Percentiles rank a stretch among this genome's conserved stretches.
Conservation (phyloP, 2,113 vertebrate species). For the Hydropotes inermis region DNA sequence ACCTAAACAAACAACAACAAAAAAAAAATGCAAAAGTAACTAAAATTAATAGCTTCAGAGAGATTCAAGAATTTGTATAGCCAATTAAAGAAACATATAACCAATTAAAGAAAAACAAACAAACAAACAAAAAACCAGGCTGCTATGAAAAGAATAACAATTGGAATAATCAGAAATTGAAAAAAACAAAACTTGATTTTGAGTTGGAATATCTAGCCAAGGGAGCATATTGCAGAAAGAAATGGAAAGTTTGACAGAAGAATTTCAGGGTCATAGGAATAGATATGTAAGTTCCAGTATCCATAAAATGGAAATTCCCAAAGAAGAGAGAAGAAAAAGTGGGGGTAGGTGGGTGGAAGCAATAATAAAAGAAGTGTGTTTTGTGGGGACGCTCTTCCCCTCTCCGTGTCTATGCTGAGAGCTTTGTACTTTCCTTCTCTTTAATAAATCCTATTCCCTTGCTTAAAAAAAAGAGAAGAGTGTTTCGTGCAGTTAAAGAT, state of each 20-base stretch:
- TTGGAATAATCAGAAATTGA: neutral
- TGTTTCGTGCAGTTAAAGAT: neutral
- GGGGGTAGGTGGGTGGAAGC: neutral
- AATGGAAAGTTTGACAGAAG: neutral
- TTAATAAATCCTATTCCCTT: neutral
- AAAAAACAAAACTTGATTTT: neutral
- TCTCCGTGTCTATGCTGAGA: neutral
- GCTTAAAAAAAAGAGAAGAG: neutral
- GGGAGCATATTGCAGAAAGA: neutral
- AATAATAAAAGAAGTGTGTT: neutral
- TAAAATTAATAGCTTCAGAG: neutral
- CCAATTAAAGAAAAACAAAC: neutral
- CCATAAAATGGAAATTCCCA: neutral
- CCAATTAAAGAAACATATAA: neutral
- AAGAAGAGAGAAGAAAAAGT: neutral
- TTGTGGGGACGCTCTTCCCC: neutral
- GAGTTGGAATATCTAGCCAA: neutral
- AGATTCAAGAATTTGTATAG: neutral
- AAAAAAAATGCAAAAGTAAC: neutral
- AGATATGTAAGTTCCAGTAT: neutral
- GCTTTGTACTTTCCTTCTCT: neutral
- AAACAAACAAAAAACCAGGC: neutral
- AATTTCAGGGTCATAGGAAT: neutral
- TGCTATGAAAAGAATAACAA: neutral
- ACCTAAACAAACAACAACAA: neutral